Base-by-base conservation (phyloP, 1,140 invertebrate genomes). In the Anadara kagoshimensis region DNA sequence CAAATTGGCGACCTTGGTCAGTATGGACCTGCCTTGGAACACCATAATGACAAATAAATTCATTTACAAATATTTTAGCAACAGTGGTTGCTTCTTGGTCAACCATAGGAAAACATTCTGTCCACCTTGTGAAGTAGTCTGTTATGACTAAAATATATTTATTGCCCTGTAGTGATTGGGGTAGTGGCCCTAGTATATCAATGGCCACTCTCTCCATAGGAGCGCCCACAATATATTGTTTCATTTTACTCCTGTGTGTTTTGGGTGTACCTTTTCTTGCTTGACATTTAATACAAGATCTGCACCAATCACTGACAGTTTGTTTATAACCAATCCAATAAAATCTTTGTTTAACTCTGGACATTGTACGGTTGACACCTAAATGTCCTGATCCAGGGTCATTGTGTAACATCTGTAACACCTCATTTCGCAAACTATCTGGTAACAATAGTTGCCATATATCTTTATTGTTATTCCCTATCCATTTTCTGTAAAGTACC, bases 121-220 rank as follows among this genome's bases (percentile, higher is more conserved):
- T 47, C 72, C 65, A 68, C 63, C 69, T 68, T 1, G 58, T 62
- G 22, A 74, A 64, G 18, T 74, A 65, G 20, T 73, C 65, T 1
- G 36, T 51, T 8, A 73, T 11, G 1, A 73, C 43, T 16, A 74
- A 10, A 1, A 74, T 16, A 67, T 67, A 73, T 53, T 24, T 41
- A 20, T 73, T 69, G 26, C 65, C 72, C 11, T 57, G 20, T 5
- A 45, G 20, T 18, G 58, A n/a, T 7, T 18, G 7, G 1, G 63
- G 47, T 26, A 68, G 62, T 1, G 71, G 71, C 0, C 58, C 65
- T 18, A 64, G 41, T 0, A 63, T 45, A 45, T 70, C 44, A 11
- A 70, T 20, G 16, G 49, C 45, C 0, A 74, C 41, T 36, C n/a
- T n/a, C n/a, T n/a, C n/a, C n/a, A n/a, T n/a, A n/a, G n/a, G n/a